These are phyloP conservation scores for Mesoligia furuncula DNA, from an alignment of 2,888 invertebrate species.

Conservation along the genomic window DNA sequence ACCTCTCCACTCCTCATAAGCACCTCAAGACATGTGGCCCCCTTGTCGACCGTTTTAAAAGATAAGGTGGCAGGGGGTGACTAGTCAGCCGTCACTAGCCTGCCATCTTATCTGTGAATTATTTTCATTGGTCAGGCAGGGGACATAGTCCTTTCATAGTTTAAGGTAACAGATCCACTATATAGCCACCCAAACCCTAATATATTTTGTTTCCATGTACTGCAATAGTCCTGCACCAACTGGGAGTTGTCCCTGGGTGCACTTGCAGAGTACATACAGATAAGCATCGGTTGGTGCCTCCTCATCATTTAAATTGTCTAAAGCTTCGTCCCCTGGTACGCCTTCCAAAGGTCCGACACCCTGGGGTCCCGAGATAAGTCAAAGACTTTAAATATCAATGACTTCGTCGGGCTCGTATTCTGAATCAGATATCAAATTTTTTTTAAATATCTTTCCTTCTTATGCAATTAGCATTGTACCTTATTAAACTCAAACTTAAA, in stretches of 20 bases:
- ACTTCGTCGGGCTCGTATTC: no score
- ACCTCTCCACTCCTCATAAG: neutral
- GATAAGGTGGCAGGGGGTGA: no score
- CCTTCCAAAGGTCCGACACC: neutral
- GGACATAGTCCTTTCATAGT: neutral
- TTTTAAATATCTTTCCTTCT: no score
- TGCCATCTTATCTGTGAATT: no score
- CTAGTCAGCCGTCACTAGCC: no score
- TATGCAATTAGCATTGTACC: neutral
- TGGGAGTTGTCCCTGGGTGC: neutral
- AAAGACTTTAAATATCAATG: neutral
- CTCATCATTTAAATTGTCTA: neutral
- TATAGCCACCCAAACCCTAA: neutral
- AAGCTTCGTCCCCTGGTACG: neutral
- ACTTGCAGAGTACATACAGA: neutral
- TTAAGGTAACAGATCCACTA: neutral
- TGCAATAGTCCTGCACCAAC: neutral
- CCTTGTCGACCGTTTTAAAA: no score
- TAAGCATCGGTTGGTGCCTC: neutral
- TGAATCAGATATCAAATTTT: neutral
- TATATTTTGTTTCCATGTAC: neutral
- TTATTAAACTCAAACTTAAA: no score
- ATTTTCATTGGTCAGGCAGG: no score
- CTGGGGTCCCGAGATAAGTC: neutral
- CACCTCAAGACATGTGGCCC: neutral